Percentiles rank a stretch among this genome's conserved stretches.
phyloP scores from a whole-genome alignment of 2,113 vertebrate species.

The Todiramphus saurophagus region DNA sequence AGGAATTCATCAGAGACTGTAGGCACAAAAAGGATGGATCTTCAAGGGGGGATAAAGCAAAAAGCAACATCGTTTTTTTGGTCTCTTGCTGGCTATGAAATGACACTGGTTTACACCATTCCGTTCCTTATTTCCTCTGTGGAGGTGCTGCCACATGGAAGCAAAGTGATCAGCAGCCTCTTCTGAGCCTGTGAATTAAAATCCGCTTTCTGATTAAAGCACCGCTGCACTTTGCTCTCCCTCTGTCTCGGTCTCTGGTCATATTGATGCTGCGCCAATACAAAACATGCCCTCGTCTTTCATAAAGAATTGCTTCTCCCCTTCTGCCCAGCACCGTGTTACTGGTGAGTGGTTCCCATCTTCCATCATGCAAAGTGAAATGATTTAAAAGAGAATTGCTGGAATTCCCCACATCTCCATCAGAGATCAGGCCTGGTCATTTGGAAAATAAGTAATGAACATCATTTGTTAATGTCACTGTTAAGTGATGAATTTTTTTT shows the following conservation, averaged over 20 bases:
- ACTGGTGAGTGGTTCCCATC: constrained; percentile 9
- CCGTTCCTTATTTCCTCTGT: not conserved
- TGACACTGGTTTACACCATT: not conserved
- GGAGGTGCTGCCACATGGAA: not conserved
- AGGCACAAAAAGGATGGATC: not conserved
- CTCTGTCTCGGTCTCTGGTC: not conserved
- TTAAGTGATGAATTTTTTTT: constrained; percentile 56
- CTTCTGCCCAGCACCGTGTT: not conserved
- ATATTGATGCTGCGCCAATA: not conserved
- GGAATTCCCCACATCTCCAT: constrained; percentile 67
- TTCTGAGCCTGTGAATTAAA: not conserved
- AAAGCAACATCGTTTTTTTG: not conserved
- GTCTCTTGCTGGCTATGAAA: not conserved
- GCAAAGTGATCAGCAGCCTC: not conserved
- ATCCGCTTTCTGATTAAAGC: not conserved
- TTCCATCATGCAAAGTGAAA: constrained; percentile 21
- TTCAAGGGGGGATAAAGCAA: not conserved
- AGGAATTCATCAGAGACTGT: not conserved
- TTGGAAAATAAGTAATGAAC: constrained; percentile 80
- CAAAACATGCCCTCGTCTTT: not conserved
- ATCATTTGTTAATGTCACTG: constrained; percentile 80
- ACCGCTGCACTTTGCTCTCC: not conserved
- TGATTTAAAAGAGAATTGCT: constrained; percentile 62
- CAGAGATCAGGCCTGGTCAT: constrained; percentile 64
- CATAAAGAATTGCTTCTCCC: not conserved